Base-by-base conservation (phyloP, 1,140 invertebrate species). In the Chironomus tepperi region DNA sequence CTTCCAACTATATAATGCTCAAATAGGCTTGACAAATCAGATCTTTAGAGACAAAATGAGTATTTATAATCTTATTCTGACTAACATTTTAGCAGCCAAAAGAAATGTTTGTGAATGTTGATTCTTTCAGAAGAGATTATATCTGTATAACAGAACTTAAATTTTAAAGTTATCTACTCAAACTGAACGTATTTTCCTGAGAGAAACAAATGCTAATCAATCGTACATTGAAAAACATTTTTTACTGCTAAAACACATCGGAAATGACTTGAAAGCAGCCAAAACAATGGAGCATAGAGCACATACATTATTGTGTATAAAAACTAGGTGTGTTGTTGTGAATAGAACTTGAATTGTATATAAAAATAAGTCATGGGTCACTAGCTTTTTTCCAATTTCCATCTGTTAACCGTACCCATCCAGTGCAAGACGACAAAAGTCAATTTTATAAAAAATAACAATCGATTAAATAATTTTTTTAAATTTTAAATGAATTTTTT, bases 371-470 rank as follows among this genome's bases (percentile, higher is more conserved):
- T 57, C 47, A 57, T 57, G 47, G 47, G 47, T 57, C 47, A 57
- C 12, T 12, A 57, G 47, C 12, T 57, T n/a, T 57, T 15, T 15
- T 57, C 47, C 47, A 57, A 57, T 57, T 57, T 57, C 47, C 47
- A 57, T 57, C 47, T 57, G 47, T 57, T 57, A n/a, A 57, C 47
- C 47, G 47, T 57, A 57, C 47, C 47, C 47, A 57, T 57, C 47
- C 5, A 12, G n/a, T 5, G 3, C 3, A 15, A 12, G 47, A 57
- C 47, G 47, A 57, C 47, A 57, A 57, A 57, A 57, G 47, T 57
- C 47, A 57, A 57, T 57, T 57, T 57, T 57, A 3, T 34, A 5
- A 34, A 57, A 57, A 57, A n/a, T 15, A 15, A 57, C 47, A 57
- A 57, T 57, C 47, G 47, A 57, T 57, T 57, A 57, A 57, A 57